Base-by-base conservation (phyloP, 2,797 vertebrate species). In the Enteromius thamalakanensis region DNA sequence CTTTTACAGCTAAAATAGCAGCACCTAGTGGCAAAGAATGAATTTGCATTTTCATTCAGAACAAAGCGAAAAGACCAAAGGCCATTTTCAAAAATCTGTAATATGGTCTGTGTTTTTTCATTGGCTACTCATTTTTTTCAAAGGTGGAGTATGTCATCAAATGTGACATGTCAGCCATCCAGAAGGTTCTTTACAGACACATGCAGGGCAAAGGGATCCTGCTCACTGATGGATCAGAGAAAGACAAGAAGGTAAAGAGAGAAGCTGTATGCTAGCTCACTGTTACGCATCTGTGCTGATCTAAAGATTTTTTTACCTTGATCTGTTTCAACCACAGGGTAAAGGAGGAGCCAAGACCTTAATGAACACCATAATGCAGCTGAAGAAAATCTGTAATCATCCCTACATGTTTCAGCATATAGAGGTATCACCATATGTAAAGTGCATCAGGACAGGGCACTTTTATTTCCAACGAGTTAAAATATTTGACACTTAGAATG, bases 331-430 rank as follows among this genome's bases (percentile, higher is more conserved):
- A 45, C 45, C 32, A 2, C 84, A 99, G 98, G 98, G 98, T 49
- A 99, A 99, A 96, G 98, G 98, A 42, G 98, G 98, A 0, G 96
- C 97, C 3, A 99, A 99, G 94, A 99, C 98, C 3, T 92, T 99
- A 0, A 99, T 99, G 98, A 99, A 99, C 92, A 99, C 98, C 74
- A 99, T 99, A 90, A 99, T 99, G 97, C 98, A 99, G 88, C 89
- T 99, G 92, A 96, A 97, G 89, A 99, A 99, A 92, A 99, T 99
- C 91, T 99, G 98, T 91, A 99, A 99, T 91, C 98, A 99, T 74
- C 98, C 98, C 0, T 99, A 97, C 72, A 99, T 99, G 96, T 99
- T 99, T 90, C 97, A 97, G 78, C 97, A 99, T 89, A 99, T 99
- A 62, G 94, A 94, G 91, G 93, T 94, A 84, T 70, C 6, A 4